phyloP scores from a whole-genome alignment of 1,140 invertebrate genomes.

The Berghia stephanieae region DNA sequence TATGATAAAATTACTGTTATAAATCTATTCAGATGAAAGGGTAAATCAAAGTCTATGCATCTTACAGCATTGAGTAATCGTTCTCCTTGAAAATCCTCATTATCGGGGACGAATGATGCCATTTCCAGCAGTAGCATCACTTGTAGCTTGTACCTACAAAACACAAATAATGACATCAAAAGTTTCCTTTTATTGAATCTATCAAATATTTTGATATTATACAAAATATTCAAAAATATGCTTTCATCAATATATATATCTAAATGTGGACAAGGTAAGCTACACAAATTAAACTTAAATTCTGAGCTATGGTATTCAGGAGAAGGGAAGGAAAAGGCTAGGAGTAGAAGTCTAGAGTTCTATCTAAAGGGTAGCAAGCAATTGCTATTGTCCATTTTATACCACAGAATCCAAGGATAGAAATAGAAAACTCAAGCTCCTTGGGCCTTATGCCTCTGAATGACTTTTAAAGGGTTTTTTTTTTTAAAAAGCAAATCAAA shows the following conservation, averaged over 20 bases:
- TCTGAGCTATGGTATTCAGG: too few relatives aligned
- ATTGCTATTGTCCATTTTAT: too few relatives aligned
- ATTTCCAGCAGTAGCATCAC: conserved; percentile 44
- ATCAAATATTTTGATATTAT: not conserved
- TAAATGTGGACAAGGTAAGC: not conserved
- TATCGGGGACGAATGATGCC: conserved; percentile 33
- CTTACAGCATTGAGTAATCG: not conserved
- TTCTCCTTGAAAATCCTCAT: not conserved
- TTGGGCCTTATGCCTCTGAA: too few relatives aligned
- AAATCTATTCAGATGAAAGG: too few relatives aligned
- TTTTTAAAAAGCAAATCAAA: too few relatives aligned
- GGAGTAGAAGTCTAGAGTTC: too few relatives aligned
- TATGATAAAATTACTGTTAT: too few relatives aligned
- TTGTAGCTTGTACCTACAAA: conserved; percentile 47
- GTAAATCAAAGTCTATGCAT: not conserved
- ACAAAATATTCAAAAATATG: not conserved
- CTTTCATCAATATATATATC: not conserved
- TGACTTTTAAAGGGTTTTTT: too few relatives aligned
- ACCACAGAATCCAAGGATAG: not conserved
- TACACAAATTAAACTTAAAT: too few relatives aligned
- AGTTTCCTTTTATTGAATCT: not conserved
- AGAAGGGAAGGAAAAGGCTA: too few relatives aligned
- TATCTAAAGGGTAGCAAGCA: too few relatives aligned
- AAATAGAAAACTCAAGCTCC: too few relatives aligned
- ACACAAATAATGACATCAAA: not conserved